A percentile compares a stretch with the other conserved stretches of the same genome.
These are phyloP conservation scores for Dipodomys merriami DNA, from an alignment of 2,113 vertebrate species.

Conservation along the genomic window DNA sequence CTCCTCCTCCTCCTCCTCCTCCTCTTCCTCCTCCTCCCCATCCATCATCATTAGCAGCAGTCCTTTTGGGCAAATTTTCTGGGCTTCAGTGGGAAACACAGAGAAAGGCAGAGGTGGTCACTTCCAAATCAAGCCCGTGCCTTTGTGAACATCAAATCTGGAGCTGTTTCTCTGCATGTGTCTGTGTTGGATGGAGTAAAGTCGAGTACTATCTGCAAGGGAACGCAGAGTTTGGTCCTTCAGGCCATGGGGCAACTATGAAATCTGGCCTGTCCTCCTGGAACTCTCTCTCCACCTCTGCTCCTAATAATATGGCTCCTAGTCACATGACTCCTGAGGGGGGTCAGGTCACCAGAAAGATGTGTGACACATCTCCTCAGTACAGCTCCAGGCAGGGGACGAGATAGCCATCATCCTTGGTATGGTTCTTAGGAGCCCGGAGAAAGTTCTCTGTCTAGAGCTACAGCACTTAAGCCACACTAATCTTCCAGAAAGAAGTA, in stretches of 20 bases:
- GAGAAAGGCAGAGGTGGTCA: not conserved
- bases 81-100: constrained; percentile 1
- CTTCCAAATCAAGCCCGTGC: not conserved
- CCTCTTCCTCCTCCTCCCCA: too few relatives aligned
- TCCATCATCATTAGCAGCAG: too few relatives aligned
- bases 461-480: constrained; percentile 7
- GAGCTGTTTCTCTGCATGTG: not conserved
- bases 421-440: not conserved
- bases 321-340: not conserved
- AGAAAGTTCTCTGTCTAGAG: not conserved
- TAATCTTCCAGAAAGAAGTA: not conserved
- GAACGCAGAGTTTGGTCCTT: fast-evolving
- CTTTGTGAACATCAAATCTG: not conserved
- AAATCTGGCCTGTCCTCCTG: not conserved
- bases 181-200: not conserved
- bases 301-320: not conserved
- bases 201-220: not conserved
- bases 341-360: not conserved
- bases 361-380: fast-evolving
- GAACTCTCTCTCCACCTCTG: not conserved
- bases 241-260: not conserved
- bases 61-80: not conserved
- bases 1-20: too few relatives aligned
- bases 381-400: too few relatives aligned
- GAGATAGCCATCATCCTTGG: not conserved